Percentiles rank a stretch among this genome's conserved stretches.
These are phyloP conservation scores for Sipha maydis DNA, from an alignment of 2,888 invertebrate species.

Conservation along the genomic window DNA sequence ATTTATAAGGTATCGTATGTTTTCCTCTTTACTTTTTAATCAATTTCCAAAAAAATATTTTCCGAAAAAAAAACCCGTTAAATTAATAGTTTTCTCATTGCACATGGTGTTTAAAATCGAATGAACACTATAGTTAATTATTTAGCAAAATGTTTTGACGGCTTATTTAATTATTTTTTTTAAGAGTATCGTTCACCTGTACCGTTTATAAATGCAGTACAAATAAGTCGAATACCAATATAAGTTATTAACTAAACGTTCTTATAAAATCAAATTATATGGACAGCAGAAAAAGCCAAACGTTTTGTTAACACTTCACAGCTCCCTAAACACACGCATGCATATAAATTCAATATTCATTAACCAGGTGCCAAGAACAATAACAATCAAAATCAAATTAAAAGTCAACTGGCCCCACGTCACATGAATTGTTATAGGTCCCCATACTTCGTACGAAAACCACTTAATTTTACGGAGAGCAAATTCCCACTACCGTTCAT, in stretches of 20 bases:
- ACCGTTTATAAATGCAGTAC: not conserved
- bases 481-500: not conserved
- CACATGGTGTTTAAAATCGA: not conserved
- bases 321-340: not conserved
- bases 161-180: not conserved
- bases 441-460: not conserved
- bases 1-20: not conserved
- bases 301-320: slow-evolving; percentile 16
- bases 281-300: not conserved
- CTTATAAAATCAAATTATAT: slow-evolving; percentile 17
- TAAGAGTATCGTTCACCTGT: not conserved
- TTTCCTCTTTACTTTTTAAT: not conserved
- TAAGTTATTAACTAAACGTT: not conserved
- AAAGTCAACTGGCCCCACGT: not conserved
- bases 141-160: not conserved
- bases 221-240: not conserved
- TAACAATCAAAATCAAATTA: slow-evolving; percentile 46
- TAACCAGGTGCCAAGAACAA: not conserved
- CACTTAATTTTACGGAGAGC: slow-evolving; percentile 14
- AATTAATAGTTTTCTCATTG: not conserved
- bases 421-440: not conserved
- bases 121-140: not conserved
- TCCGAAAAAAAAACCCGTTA: too few relatives aligned
- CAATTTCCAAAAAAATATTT: too few relatives aligned
- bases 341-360: slow-evolving; percentile 7